Evolutionary conservation across 2,113 vertebrate species (phyloP), one percentile per base, ranked within the genome.

Genomic region (Gambusia affinis): DNA sequence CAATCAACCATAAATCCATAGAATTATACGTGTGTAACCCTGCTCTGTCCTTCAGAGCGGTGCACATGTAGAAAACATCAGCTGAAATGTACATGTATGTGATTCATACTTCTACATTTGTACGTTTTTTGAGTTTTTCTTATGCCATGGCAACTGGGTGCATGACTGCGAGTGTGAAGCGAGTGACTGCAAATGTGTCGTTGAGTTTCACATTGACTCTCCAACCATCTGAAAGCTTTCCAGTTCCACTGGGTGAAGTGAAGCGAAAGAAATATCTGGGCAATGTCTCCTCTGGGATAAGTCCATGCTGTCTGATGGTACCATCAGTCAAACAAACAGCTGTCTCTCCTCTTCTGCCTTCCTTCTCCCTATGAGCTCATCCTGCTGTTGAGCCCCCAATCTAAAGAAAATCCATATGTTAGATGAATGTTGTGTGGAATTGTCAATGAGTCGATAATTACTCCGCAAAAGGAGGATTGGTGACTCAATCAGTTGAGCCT

Each of bases 261-360:
- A 84, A 90, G 83, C 72, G 14, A 82, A 72, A 81, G 79, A 85
- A 63, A 68, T 72, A 75, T 81, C 78, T 71, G 54, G 72, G 22
- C 80, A 57, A 85, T 77, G 82, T 67, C 63, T 92, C 91, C 87
- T 82, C 42, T 3, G 91, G 89, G 89, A 88, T 76, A 86, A 24
- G 74, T 75, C 61, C 44, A n/a, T 7, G n/a, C 76, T 11, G 37
- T 70, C 80, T 76, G 66, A 85, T 82, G 82, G 66, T 54, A 60
- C 85, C 65, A 89, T 91, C 78, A 61, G 78, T 89, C 90, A 91
- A 81, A 84, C 83, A 78, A 87, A 90, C 88, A 79, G 85, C 88
- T 81, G 71, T 85, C 90, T 82, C 79, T 73, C 83, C 33, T 31
- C 71, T 60, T 68, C 51, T 57, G 19, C 39, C 75, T 33, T 81